Evolutionary conservation across 2,888 invertebrate genomes (phyloP), one percentile per base, ranked within the genome.

Genomic region (Drosophila peninsularis): DNA sequence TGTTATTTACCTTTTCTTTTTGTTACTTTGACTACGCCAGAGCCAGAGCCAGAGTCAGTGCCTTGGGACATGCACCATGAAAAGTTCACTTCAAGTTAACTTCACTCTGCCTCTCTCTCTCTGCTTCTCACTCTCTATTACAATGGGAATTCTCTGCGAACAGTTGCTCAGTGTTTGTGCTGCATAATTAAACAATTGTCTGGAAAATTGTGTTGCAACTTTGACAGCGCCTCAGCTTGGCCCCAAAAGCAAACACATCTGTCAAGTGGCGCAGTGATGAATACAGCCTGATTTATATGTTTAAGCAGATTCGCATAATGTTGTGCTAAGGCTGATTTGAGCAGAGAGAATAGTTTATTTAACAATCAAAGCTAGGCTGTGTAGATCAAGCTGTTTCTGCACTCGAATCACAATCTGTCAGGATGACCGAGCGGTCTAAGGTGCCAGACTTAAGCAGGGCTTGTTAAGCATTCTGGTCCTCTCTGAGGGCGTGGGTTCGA

Each of bases 1-100:
- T 87, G 75, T 82, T 84, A 78, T 80, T 83, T 87, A 83, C 84
- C 73, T 80, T 84, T 84, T 73, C 64, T 68, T 75, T 84, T 79
- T 81, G 80, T 80, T 78, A 49, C 39, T 42, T 30, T 37, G 52
- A 50, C 61, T 44, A 49, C 17, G 32, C n/a, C 41, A 21, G 17
- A 21, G 49, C 34, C 34, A 34, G 36, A 19, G 56, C 45, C 45
- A 54, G 17, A 19, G 56, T 49, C 45, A 54, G 17, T 3, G 54
- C 58, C 69, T 45, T 37, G 55, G 55, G 57, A 57, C 27, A 44
- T 54, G 11, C 24, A 21, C 44, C 24, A 58, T 60, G 71, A 45
- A 76, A 82, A 83, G 71, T 81, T 78, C 50, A 69, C 36, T 62
- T 64, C 44, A 50, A 71, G 62, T 71, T 62, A 47, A 54, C 34